Base-by-base conservation (phyloP, 2,888 invertebrate genomes). In the Drosophila pseudotakahashii region DNA sequence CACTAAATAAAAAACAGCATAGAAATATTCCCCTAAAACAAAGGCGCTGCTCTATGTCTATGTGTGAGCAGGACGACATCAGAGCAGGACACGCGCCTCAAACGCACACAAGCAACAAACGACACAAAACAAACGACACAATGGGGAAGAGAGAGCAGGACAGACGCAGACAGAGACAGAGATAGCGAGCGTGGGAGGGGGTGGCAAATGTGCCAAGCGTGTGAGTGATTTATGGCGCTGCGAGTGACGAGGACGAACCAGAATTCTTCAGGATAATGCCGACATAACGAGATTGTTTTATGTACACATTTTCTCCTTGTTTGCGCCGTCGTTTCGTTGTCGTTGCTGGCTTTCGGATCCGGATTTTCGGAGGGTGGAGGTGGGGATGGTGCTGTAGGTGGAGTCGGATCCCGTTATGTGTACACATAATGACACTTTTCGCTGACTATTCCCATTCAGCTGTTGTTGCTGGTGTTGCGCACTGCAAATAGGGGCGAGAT, bases 181-280 rank as follows among this genome's bases (percentile, higher is more conserved):
- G 13, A 23, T 26, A 26, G 14, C 32, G 30, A 34, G 19, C 53
- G 23, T 34, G 14, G 59, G 42, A 55, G 9, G 48, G 62, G 73
- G 64, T 30, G 76, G 86, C 10, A 81, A 80, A 59, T 76, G 81
- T 83, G 89, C 78, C 88, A 84, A 78, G 86, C 83, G 88, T 80
- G 89, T 91, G 90, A 90, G 90, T 90, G 90, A 90, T 90, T 90
- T 91, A 90, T 90, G 87, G 91, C 86, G 78, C 82, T 78, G 78
- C 89, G 84, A 90, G 81, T 90, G 90, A 91, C 90, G 90, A 90
- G 90, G 88, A 91, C 89, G 90, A 90, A 90, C 88, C 81, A 85
- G 81, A 88, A 90, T 90, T 89, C 89, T 88, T 90, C 78, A 89
- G 90, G 88, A 90, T 90, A 90, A 90, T 90, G 79, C 89, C 79